Evolutionary conservation across 1,140 invertebrate genomes (phyloP), one percentile per base, ranked within the genome.

Genomic region (Drosophila sproati): DNA sequence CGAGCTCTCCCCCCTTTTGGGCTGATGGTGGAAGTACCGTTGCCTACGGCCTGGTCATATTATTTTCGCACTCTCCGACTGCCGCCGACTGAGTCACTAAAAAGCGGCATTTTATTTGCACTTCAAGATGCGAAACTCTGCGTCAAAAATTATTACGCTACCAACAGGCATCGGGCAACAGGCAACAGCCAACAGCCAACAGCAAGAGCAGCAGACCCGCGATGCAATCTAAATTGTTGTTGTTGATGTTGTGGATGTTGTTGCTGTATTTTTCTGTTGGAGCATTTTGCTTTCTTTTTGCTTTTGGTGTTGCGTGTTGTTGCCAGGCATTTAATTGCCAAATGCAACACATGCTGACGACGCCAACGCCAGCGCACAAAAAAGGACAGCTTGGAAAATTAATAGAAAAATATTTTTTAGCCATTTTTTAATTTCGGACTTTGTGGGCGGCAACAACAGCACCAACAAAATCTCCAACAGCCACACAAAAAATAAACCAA

Each of bases 91-190:
- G 76, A 83, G 80, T 83, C 76, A 83, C 80, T 83, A 83, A 83
- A 83, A 83, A 83, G 80, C 82, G 66, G 68, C 80, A 83, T 83
- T 83, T 83, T 83, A 83, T 83, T 82, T 82, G 75, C 76, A 78
- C 80, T 82, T 60, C 76, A 82, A 82, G 80, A 83, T 73, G 78
- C 77, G 73, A 79, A 64, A 77, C 69, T 60, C 45, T 55, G 70
- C 77, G 80, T 77, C 63, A 45, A 83, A 83, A 83, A 83, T 83
- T 83, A 83, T 83, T 83, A 69, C 70, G 68, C 80, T 60, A 51
- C 64, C 68, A 66, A 63, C 66, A 69, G 55, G 54, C 70, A 60
- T 28, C 63, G 66, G 7, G 7, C 67, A 32, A 8, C 45, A 60
- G 3, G 12, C 68, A 66, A 63, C 66, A 69, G 55, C 43, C 70